Evolutionary conservation across 2,113 vertebrate genomes (phyloP), one percentile per base, ranked within the genome.

Genomic region (Carassius carassius): DNA sequence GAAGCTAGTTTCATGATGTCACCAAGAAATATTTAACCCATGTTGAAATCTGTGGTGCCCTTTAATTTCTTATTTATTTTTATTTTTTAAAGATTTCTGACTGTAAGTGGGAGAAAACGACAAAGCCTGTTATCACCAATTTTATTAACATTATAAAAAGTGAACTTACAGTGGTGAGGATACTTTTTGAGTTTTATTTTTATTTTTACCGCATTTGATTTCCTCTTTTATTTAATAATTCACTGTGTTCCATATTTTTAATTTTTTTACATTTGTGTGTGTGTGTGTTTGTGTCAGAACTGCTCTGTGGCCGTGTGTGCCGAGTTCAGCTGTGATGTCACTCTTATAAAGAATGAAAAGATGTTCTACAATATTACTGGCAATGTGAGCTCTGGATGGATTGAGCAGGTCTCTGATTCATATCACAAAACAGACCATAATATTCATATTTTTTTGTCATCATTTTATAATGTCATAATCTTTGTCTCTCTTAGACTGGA

Each of bases 361-460:
- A 84, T 37, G n/a, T 82, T 79, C 0, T 95, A 94, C 88, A 86
- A 19, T 23, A 92, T 97, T 78, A 91, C 92, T 76, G 95, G 93
- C 23, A 92, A 94, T 78, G 86, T 96, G 2, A 94, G 92, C 83
- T 95, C 95, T 1, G 14, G n/a, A 29, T 97, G 94, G 95, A 83
- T 94, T 78, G 86, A 92, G 65, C 93, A 96, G 94, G 96, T 96
- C 90, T 6, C 81, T 81, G 25, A 54, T 47, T 29, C 17, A 37
- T 10, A 25, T 74, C 41, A 25, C 41, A 74, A 41, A 74, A 23
- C 12, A 23, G 37, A 44, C 0, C 4, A 23, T 74, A 29, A 74
- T 16, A 8, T 41, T 70, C 3, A 37, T 73, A 73, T 23, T 51
- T 51, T 3, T 29, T 6, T 29, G 29, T 29, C 7, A 54, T 51